Conservation (phyloP, 2,113 vertebrate species). For the Cisticola juncidis region DNA sequence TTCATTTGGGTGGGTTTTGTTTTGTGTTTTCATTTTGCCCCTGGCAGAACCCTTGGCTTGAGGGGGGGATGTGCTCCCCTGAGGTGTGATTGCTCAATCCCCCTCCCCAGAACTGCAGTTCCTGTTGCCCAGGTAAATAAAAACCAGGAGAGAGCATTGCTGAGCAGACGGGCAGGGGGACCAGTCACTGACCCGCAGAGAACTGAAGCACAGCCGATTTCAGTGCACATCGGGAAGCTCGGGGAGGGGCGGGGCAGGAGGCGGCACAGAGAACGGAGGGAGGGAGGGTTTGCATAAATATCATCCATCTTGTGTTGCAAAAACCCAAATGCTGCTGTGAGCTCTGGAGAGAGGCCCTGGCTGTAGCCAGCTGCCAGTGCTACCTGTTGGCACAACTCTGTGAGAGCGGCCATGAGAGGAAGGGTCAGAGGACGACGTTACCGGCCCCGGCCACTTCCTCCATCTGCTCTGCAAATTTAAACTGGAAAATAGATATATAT, state of each 20-base stretch:
- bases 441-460: constrained; percentile 30
- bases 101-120: constrained; percentile 36
- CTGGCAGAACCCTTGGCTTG: constrained; percentile 58
- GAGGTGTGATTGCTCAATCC: constrained; percentile 55
- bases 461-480: constrained; percentile 51
- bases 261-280: neutral
- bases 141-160: constrained; percentile 35
- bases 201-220: constrained; percentile 50
- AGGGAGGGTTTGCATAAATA: constrained; percentile 61
- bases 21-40: neutral
- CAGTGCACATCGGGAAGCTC: constrained; percentile 48
- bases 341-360: neutral
- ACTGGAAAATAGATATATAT: neutral
- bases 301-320: constrained; percentile 36
- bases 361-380: constrained; percentile 26
- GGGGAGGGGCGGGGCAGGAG: neutral
- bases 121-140: constrained; percentile 37
- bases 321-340: constrained; percentile 37
- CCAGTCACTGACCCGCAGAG: constrained; percentile 71
- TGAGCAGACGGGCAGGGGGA: neutral
- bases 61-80: constrained; percentile 40
- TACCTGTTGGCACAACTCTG: constrained; percentile 53
- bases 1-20: constrained; percentile 35
- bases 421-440: neutral
- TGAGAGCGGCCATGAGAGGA: constrained; percentile 44